These are phyloP conservation scores for Ceyx margarethae DNA, from an alignment of 2,113 vertebrate genomes.

Conservation along the genomic window DNA sequence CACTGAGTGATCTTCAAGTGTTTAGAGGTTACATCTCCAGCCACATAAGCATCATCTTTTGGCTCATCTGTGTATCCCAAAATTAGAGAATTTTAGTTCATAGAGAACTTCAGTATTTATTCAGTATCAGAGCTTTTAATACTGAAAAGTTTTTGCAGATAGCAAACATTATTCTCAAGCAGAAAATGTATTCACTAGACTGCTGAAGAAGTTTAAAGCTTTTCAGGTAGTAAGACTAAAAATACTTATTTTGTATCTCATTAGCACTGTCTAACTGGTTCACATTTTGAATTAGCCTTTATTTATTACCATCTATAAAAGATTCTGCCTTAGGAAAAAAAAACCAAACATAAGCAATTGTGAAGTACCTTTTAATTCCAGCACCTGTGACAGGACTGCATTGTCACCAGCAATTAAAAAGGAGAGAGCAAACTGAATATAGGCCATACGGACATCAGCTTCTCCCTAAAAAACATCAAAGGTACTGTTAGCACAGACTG, in stretches of 20 bases:
- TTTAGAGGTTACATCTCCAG: background rate
- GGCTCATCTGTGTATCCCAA: background rate
- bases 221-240: background rate
- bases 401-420: slow-evolving; percentile 90
- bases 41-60: background rate
- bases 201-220: background rate
- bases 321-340: background rate
- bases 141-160: background rate
- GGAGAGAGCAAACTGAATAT: slow-evolving; percentile 89
- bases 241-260: background rate
- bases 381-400: slow-evolving; percentile 79
- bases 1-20: background rate
- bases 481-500: background rate
- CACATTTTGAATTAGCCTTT: background rate
- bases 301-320: background rate
- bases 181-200: background rate
- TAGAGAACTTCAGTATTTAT: background rate
- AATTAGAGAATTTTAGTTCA: background rate
- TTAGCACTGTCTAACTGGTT: background rate
- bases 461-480: slow-evolving; percentile 75
- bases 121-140: background rate
- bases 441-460: slow-evolving; percentile 89
- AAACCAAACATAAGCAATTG: background rate
- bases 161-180: background rate
- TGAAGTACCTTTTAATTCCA: slow-evolving; percentile 90